Evolutionary conservation across 1,140 invertebrate genomes (phyloP).

Genomic region (Anoplophora glabripennis): DNA sequence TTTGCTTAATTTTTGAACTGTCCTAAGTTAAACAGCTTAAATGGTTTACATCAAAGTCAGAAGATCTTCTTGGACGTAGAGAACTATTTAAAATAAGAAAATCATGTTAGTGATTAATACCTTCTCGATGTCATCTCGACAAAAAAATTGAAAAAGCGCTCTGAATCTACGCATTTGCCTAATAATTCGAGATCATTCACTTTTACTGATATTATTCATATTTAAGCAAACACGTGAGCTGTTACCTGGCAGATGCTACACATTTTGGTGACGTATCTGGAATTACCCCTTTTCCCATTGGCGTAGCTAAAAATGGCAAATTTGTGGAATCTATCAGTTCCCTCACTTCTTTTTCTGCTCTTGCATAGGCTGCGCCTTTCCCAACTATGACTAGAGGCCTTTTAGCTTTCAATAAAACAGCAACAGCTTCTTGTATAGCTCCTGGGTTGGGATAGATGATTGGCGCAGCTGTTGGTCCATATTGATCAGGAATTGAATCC

Average conservation of each 20-base stretch:
- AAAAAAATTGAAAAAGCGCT: too few species aligned
- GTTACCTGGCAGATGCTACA: slow-evolving; percentile 70
- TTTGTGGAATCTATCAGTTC: slow-evolving; percentile 68
- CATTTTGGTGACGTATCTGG: slow-evolving; percentile 75
- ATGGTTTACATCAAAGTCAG: too few species aligned
- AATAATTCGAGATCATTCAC: too few species aligned
- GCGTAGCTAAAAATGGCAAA: slow-evolving; percentile 88
- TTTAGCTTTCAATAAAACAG: slow-evolving; percentile 68
- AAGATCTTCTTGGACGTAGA: too few species aligned
- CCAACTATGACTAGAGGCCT: slow-evolving; percentile 88
- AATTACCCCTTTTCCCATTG: slow-evolving; percentile 96
- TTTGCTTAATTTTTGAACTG: too few species aligned
- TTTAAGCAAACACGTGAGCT: too few species aligned
- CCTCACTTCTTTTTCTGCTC: slow-evolving; percentile 69
- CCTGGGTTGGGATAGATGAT: slow-evolving; percentile 63
- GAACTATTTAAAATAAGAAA: too few species aligned
- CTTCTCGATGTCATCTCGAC: too few species aligned
- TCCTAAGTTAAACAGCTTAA: too few species aligned
- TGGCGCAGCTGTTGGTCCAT: slow-evolving; percentile 60
- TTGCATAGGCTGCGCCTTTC: slow-evolving; percentile 85
- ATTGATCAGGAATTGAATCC: slow-evolving; percentile 49
- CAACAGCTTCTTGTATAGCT: slow-evolving; percentile 65
- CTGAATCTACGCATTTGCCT: too few species aligned
- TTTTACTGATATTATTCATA: too few species aligned
- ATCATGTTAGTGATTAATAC: too few species aligned